phyloP scores from a whole-genome alignment of 2,888 invertebrate species.

The Aspidapion aeneum region DNA sequence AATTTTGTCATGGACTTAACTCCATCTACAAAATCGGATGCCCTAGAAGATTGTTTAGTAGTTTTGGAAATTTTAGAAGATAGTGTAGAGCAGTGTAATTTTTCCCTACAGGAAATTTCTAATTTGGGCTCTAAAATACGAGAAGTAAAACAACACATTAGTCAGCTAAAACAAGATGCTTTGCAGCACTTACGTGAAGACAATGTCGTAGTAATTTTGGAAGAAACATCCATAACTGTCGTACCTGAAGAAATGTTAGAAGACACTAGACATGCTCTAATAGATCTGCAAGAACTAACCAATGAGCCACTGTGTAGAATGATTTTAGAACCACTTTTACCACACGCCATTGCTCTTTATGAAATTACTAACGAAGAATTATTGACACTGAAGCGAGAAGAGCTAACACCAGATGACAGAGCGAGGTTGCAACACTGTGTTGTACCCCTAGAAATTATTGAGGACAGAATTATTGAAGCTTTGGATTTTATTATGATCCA shows the following conservation, averaged over 20 bases:
- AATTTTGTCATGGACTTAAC: conserved; percentile 40
- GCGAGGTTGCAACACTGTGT: conserved; percentile 50
- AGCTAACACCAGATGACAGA: conserved; percentile 45
- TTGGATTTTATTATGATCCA: conserved; percentile 39
- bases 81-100: conserved; percentile 1
- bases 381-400: conserved; percentile 48
- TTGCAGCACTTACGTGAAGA: conserved; percentile 29
- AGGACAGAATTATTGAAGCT: conserved; percentile 54
- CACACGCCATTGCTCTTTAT: conserved; percentile 48
- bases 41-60: conserved; percentile 41
- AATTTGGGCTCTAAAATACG: conserved; percentile 5
- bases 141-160: conserved; percentile 42
- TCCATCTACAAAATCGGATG: conserved; percentile 30
- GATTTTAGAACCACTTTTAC: conserved; percentile 31
- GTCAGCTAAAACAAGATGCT: conserved; percentile 36
- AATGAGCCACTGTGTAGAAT: conserved; percentile 22
- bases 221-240: conserved; percentile 33
- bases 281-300: conserved; percentile 26
- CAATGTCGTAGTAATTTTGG: conserved; percentile 35
- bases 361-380: conserved; percentile 49
- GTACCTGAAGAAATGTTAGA: conserved; percentile 34
- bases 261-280: conserved; percentile 33
- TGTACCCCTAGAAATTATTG: conserved; percentile 51
- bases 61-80: conserved; percentile 41
- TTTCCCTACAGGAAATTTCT: not conserved